Evolutionary conservation across 2,113 vertebrate genomes (phyloP), one percentile per base, ranked within the genome.

Genomic region (Paedocypris sp.): DNA sequence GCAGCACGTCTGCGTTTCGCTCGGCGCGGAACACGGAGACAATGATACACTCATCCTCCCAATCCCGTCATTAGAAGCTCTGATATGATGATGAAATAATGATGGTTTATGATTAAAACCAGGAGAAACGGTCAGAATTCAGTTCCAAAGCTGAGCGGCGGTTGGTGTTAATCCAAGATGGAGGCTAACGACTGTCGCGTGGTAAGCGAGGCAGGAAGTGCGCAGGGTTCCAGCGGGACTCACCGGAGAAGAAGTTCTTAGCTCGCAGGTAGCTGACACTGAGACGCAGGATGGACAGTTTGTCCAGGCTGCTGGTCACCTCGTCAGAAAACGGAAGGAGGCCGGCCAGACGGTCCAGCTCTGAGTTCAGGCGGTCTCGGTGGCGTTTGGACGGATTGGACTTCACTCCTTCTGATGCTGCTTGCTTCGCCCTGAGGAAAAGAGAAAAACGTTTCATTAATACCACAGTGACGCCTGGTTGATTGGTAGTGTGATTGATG

Each of bases 381-480:
- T 85, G 85, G 9, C 81, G 73, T 48, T 78, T 83, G 33, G 83
- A 86, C 0, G 83, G 80, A 60, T 83, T 86, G 11, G 81, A 80
- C 64, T 67, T 71, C 3, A 48, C 48, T 12, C 73, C 76, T 12
- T 79, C 77, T 0, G 50, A 36, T n/a, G 68, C n/a, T 1, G 35
- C 31, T 1, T 28, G 54, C 51, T 75, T 75, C 26, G 33, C 59
- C 41, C 80, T 84, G 52, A 18, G 4, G 12, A 50, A 23, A 32
- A 38, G 12, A 16, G 23, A 22, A 64, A 25, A 48, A 35, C 50
- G 20, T 23, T 2, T 32, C 28, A 36, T 2, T 20, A 23, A 20
- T 23, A n/a, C 35, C 11, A 36, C 9, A n/a, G 4, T 36, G 35
- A n/a, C n/a, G n/a, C n/a, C n/a, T n/a, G n/a, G n/a, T n/a, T n/a